Conservation (phyloP, 1,140 invertebrate genomes). For the Eciton burchellii region DNA sequence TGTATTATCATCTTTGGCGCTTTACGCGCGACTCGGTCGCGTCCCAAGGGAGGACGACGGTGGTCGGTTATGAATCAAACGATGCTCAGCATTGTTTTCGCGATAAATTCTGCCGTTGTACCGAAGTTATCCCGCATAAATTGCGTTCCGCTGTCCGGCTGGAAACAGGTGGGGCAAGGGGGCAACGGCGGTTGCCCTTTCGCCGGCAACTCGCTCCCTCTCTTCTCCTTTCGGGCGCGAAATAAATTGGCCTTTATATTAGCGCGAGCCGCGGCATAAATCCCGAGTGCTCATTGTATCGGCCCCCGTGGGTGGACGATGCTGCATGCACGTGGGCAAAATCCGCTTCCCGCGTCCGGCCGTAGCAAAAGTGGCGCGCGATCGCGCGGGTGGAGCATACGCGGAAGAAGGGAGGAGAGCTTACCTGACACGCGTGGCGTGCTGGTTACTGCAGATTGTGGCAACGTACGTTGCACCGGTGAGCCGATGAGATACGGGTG, state of each 20-base stretch:
- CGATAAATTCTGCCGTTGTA: slow-evolving; percentile 78
- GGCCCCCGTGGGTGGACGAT: slow-evolving; percentile 77
- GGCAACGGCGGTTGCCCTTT: slow-evolving; percentile 1
- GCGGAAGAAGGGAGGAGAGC: slow-evolving; percentile 5
- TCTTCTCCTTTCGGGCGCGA: slow-evolving; percentile 56
- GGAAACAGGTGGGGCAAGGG: slow-evolving; percentile 54
- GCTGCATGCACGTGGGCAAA: slow-evolving; percentile 77
- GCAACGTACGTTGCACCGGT: slow-evolving; percentile 1
- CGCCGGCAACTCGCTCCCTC: slow-evolving; percentile 5
- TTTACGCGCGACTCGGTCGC: not conserved
- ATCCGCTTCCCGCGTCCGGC: slow-evolving; percentile 72
- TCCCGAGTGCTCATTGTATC: slow-evolving; percentile 80
- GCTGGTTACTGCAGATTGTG: slow-evolving; percentile 16
- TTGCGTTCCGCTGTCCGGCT: slow-evolving; percentile 73
- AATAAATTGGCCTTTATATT: slow-evolving; percentile 83
- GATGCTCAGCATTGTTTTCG: slow-evolving; percentile 78
- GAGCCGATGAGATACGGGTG: slow-evolving; percentile 16
- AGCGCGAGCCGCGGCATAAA: slow-evolving; percentile 80
- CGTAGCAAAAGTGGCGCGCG: slow-evolving; percentile 66
- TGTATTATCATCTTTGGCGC: not conserved
- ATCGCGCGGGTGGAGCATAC: slow-evolving; percentile 63
- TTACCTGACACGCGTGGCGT: slow-evolving; percentile 15
- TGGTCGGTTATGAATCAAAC: slow-evolving; percentile 66
- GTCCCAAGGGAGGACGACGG: slow-evolving; percentile 17
- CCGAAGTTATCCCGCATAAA: slow-evolving; percentile 80